Percentiles rank a stretch among this genome's conserved stretches.
Conservation (phyloP, 2,113 vertebrate species). For the Seriola dumerili region DNA sequence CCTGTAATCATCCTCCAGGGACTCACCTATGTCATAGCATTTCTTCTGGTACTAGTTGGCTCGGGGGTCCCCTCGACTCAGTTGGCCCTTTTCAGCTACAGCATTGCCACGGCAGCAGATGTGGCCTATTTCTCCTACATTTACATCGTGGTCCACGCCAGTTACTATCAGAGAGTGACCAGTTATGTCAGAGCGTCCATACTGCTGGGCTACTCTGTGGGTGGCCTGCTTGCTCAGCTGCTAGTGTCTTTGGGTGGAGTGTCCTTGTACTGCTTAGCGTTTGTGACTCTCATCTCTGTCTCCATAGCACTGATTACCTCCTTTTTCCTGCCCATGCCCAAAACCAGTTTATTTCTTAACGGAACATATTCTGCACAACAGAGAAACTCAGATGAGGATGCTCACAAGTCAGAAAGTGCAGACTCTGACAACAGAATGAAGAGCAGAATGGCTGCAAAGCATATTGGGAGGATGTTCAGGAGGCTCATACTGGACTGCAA, state of each 20-base stretch:
- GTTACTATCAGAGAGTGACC: slow-evolving; percentile 88
- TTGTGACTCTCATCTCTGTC: slow-evolving; percentile 87
- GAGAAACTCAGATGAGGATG: not conserved
- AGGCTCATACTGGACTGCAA: slow-evolving; percentile 83
- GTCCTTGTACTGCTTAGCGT: slow-evolving; percentile 85
- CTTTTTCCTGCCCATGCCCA: slow-evolving; percentile 89
- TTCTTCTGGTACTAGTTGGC: slow-evolving; percentile 87
- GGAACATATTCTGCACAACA: slow-evolving; percentile 48
- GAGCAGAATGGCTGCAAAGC: not conserved
- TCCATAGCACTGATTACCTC: slow-evolving; percentile 86
- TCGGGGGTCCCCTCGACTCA: slow-evolving; percentile 83
- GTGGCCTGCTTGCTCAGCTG: slow-evolving; percentile 84
- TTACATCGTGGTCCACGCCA: slow-evolving; percentile 85
- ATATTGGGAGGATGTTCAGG: slow-evolving; percentile 68
- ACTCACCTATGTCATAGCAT: slow-evolving; percentile 84
- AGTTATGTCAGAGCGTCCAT: slow-evolving; percentile 88
- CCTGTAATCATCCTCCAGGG: slow-evolving; percentile 89
- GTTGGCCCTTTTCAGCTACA: slow-evolving; percentile 87
- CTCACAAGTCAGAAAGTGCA: not conserved
- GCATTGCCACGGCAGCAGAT: slow-evolving; percentile 85
- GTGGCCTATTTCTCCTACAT: slow-evolving; percentile 91
- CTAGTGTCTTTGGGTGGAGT: slow-evolving; percentile 83
- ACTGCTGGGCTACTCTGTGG: slow-evolving; percentile 87
- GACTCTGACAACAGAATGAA: not conserved
- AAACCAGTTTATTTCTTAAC: slow-evolving; percentile 86